Base-by-base conservation (phyloP, 2,888 invertebrate genomes). In the Agrypnus murinus region DNA sequence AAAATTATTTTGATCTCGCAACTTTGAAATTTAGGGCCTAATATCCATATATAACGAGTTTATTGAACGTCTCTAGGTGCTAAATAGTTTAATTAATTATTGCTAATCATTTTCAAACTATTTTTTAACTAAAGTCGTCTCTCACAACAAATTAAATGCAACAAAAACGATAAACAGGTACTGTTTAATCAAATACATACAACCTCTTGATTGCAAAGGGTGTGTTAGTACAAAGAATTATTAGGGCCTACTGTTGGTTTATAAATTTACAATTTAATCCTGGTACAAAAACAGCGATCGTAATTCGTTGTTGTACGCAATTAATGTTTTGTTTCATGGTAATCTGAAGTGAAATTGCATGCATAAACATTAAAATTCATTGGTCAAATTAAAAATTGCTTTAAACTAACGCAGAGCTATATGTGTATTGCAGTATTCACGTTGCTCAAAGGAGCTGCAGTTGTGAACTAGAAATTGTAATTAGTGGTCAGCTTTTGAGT, bases 401-500 rank as follows among this genome's bases (percentile, higher is more conserved):
- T 36, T 15, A 17, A 9, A 36, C 36, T 36, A 14, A 36, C 17
- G 3, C 2, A 10, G 34, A 36, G 55, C 36, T 17, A 19, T 55
- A 15, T 8, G 48, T 8, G 48, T n/a, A 10, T 6, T 36, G n/a
- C 14, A 31, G 8, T 17, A 31, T 36, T n/a, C 36, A 19, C 55
- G 36, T 32, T 31, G n/a, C 55, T 55, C 55, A 55, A 55, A 55
- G 55, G 55, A 55, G 17, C 17, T 55, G n/a, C 15, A 36, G 17
- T 15, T 50, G 50, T 36, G 38, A 43, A 40, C n/a, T n/a, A 59
- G 59, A 12, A 59, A 43, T 59, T 59, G 43, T 43, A 59, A 59
- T 59, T 59, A 59, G 59, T 45, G 59, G 59, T 59, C 59, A 59
- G 43, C 45, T 59, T 45, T 17, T 40, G 15, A 59, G 45, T 43